Base-by-base conservation (phyloP, 1,140 invertebrate species). In the Drosophila guanche region DNA sequence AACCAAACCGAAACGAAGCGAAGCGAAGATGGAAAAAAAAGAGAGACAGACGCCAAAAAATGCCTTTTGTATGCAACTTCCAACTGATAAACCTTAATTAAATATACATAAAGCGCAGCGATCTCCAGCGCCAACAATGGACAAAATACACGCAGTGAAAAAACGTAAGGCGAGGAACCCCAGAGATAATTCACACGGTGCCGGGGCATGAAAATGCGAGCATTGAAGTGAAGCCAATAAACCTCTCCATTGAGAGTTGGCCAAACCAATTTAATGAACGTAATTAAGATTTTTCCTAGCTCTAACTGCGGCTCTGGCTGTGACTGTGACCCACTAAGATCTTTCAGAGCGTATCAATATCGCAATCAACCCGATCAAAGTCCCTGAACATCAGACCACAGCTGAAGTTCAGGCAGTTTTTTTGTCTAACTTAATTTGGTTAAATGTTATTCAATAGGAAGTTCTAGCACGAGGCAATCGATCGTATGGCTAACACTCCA, bases 71-170 rank as follows among this genome's bases (percentile, higher is more conserved):
- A 66, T 83, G 79, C 70, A 79, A 41, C 56, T 77, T 69, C 45
- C 79, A 46, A 63, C 72, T 85, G 80, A 85, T 84, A 84, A 79
- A 69, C 57, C 73, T 86, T 85, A 86, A 85, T 85, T 86, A 85
- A 86, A 80, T 76, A 72, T 55, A 79, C 66, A 79, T 85, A 84
- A 86, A 51, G 69, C 79, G 63, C 79, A 83, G 53, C 55, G 16
- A 20, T 8, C 29, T 60, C n/a, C 59, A 51, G 56, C 79, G 56
- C 79, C 65, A 75, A 65, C 59, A 61, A 46, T 54, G 56, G 37
- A 57, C 23, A 40, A 77, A 55, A 52, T 71, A 65, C 70, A 59
- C 59, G 63, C 70, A 77, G 53, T 51, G n/a, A 20, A 33, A 51
- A 73, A 72, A 43, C 53, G 20, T 12, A 8, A 8, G 4, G 33